A percentile compares a stretch with the other conserved stretches of the same genome.
phyloP scores from a whole-genome alignment of 2,888 invertebrate genomes.

The Leucophora obtusa region DNA sequence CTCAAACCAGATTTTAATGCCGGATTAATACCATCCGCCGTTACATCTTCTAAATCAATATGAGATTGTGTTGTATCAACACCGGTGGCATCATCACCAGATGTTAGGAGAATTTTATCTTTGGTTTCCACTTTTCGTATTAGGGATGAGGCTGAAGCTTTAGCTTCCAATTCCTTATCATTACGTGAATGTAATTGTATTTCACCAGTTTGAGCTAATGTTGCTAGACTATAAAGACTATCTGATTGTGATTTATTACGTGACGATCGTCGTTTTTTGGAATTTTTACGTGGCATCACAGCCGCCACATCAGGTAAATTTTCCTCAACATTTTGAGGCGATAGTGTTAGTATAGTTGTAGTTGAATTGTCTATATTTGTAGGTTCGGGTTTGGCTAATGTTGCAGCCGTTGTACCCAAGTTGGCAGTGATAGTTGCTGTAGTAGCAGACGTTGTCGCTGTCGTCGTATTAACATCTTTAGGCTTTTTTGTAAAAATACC shows the following conservation, averaged over 20 bases:
- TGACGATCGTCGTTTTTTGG: constrained; percentile 47
- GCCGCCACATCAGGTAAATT: constrained; percentile 65
- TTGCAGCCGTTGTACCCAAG: constrained; percentile 60
- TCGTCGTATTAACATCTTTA: constrained; percentile 20
- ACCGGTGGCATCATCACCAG: not conserved
- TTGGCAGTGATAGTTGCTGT: constrained; percentile 52
- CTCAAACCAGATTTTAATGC: constrained; percentile 65
- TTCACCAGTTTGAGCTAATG: constrained; percentile 67
- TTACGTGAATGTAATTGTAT: constrained; percentile 66
- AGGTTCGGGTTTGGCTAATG: constrained; percentile 70
- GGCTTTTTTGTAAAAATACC: constrained; percentile 46
- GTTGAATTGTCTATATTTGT: constrained; percentile 70
- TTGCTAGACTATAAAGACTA: constrained; percentile 73
- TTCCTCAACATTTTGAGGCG: constrained; percentile 54
- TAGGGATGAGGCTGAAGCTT: constrained; percentile 36
- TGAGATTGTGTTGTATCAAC: constrained; percentile 5
- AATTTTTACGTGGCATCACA: constrained; percentile 54
- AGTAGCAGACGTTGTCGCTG: constrained; percentile 9
- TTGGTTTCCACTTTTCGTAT: constrained; percentile 28
- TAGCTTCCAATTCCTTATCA: constrained; percentile 50
- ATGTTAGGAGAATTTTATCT: constrained; percentile 50
- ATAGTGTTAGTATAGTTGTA: constrained; percentile 69
- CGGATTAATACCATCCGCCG: constrained; percentile 54
- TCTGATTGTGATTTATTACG: constrained; percentile 67
- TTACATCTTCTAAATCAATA: constrained; percentile 41